Evolutionary conservation across 1,140 invertebrate species (phyloP), one percentile per base, ranked within the genome.

Genomic region (Hypsibius dujardini): DNA sequence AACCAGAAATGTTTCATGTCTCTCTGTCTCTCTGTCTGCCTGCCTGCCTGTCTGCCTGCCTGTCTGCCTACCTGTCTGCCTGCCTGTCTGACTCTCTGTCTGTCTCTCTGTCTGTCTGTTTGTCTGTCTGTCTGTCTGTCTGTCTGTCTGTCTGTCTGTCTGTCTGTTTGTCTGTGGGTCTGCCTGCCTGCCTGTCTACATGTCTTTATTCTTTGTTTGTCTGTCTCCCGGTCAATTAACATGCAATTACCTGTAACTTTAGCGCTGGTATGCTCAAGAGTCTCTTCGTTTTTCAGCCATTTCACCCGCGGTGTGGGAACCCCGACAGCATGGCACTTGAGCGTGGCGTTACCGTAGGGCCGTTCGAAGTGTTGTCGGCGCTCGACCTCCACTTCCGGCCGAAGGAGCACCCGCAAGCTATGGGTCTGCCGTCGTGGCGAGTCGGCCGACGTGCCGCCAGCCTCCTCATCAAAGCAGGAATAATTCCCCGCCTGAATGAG

Each of bases 401-500:
- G 12, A 42, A 67, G 12, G 42, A 67, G 12, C 62, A 67, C 62
- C 62, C 12, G 3, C 3, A 67, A 42, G 62, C 42, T 12, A 42
- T 67, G 62, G 42, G 62, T 67, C 62, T 67, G 62, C 3, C 7
- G 12, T 12, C 12, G 3, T 7, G 12, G 12, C 12, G 62, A 42
- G 42, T n/a, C 7, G 7, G 50, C 50, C n/a, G 50, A n/a, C 7
- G 50, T 56, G 50, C 7, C 7, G 28, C 28, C 28, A 28, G n/a
- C 7, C n/a, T 56, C 7, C 50, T 56, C 50, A 56, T 56, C 50
- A 56, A 46, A 80, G 77, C 88, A 90, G 1, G 87, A 87, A 78
- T 88, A 89, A 81, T 90, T 90, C 12, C 88, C 88, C 46, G 86
- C 85, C 76, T 89, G 87, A 42, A 88, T 83, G 47, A 90, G 80